Base-by-base conservation (phyloP, 2,113 vertebrate genomes). In the Centropus unirufus region DNA sequence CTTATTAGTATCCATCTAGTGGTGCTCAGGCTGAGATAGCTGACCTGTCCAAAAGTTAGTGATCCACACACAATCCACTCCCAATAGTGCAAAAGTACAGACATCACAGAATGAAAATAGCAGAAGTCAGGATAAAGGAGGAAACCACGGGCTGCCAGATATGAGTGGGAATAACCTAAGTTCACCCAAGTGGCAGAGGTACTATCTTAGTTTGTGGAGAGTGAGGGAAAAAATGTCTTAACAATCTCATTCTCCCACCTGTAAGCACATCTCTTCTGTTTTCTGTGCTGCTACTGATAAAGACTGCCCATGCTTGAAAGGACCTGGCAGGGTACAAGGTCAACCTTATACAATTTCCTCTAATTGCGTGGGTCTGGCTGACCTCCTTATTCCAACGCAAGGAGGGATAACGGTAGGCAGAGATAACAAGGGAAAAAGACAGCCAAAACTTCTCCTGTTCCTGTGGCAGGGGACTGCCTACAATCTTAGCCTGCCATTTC, bases 41-140 rank as follows among this genome's bases (percentile, higher is more conserved):
- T 97, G 97, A 97, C 97, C 97, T 97, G 97, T 97, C 97, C 97
- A 97, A 93, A 97, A 97, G 96, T 97, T 97, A 97, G 96, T 96
- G 96, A 97, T 96, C 96, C 93, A 96, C 93, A 95, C 89, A 96
- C 95, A 97, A 96, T 96, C 95, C 96, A 91, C 93, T 97, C 96
- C 95, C 97, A 91, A 94, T 96, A 96, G 93, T 95, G 95, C 87
- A 88, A 94, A 97, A 92, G 92, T 94, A 96, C 93, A 97, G 96
- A 96, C 97, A 96, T 97, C 94, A 97, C 95, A 96, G 96, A 91
- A 96, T 77, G 83, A 96, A 96, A 95, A 96, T 92, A 95, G 94
- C 95, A 97, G 89, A 95, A 97, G 96, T 97, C 95, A 93, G 96
- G 97, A 97, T 97, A 92, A 97, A 97, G 96, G 88, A 96, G 58